Percentiles rank a stretch among this genome's conserved stretches.
Evolutionary conservation across 1,140 invertebrate species (phyloP).

Genomic region (Ceratosolen fusciceps): DNA sequence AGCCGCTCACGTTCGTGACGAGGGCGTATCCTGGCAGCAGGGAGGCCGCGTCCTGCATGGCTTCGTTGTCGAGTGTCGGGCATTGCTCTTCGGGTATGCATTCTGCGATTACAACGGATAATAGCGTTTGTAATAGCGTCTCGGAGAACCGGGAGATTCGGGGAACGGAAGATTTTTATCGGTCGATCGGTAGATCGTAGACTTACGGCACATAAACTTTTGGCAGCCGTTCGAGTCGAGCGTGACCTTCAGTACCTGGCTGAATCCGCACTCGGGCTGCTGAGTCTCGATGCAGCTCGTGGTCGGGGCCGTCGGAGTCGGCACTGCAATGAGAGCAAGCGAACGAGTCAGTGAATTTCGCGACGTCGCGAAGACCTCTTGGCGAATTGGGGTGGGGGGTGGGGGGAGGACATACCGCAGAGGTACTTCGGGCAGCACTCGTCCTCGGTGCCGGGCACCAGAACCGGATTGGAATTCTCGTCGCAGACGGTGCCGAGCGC

Average conservation of each 20-base stretch:
- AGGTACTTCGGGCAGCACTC: conserved; percentile 80
- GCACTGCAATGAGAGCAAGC: conserved; percentile 66
- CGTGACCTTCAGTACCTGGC: conserved; percentile 78
- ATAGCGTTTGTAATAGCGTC: no score
- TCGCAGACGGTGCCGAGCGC: conserved; percentile 75
- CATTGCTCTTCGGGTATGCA: conserved; percentile 81
- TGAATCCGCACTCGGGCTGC: conserved; percentile 79
- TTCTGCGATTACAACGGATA: conserved; percentile 66
- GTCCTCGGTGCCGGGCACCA: conserved; percentile 70
- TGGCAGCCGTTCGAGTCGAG: conserved; percentile 75
- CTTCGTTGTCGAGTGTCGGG: conserved; percentile 65
- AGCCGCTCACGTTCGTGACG: conserved; percentile 75
- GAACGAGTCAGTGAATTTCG: not conserved
- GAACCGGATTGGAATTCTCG: conserved; percentile 70
- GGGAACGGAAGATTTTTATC: no score
- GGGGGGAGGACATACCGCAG: conserved; percentile 72
- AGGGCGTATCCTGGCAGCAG: conserved; percentile 76
- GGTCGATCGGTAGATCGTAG: not conserved
- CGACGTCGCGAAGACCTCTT: no score
- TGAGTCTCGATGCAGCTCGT: conserved; percentile 75
- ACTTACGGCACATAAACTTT: conserved; percentile 80
- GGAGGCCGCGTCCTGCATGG: conserved; percentile 63
- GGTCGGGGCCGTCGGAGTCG: conserved; percentile 57
- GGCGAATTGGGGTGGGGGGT: no score
- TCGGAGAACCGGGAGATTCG: no score